These are phyloP conservation scores for Drosophila borborema DNA, from an alignment of 2,888 invertebrate species.

Conservation along the genomic window DNA sequence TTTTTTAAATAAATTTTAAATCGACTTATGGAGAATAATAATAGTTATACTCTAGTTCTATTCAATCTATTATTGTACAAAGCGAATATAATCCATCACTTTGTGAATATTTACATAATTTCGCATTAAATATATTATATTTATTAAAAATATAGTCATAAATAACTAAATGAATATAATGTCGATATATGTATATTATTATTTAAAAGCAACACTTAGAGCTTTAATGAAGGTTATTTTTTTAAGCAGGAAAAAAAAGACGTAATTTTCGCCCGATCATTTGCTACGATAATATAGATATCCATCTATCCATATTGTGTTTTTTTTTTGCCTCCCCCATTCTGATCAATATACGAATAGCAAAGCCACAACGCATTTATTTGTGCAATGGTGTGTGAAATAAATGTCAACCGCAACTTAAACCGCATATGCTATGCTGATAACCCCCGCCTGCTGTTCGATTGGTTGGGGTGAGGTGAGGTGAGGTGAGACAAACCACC, in stretches of 20 bases:
- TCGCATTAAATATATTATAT: background rate
- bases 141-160: background rate
- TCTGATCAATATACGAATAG: conserved; percentile 46
- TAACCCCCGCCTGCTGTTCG: conserved; percentile 48
- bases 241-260: background rate
- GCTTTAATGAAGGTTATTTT: background rate
- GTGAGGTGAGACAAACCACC: conserved; percentile 41
- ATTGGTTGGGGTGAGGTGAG: background rate
- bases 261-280: background rate
- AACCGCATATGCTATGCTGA: conserved; percentile 80
- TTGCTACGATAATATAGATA: conserved; percentile 1
- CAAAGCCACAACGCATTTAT: conserved; percentile 76
- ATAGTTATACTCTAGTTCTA: too few species aligned
- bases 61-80: too few species aligned
- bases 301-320: conserved; percentile 11
- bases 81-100: too few species aligned
- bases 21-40: too few species aligned
- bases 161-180: background rate
- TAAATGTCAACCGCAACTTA: conserved; percentile 81
- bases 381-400: conserved; percentile 79
- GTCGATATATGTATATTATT: background rate
- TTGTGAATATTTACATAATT: too few species aligned
- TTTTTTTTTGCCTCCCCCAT: conserved; percentile 4
- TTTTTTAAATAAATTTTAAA: too few species aligned
- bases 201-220: conserved; percentile 3